phyloP scores from a whole-genome alignment of 2,797 vertebrate genomes.

The Enteromius mattozi region DNA sequence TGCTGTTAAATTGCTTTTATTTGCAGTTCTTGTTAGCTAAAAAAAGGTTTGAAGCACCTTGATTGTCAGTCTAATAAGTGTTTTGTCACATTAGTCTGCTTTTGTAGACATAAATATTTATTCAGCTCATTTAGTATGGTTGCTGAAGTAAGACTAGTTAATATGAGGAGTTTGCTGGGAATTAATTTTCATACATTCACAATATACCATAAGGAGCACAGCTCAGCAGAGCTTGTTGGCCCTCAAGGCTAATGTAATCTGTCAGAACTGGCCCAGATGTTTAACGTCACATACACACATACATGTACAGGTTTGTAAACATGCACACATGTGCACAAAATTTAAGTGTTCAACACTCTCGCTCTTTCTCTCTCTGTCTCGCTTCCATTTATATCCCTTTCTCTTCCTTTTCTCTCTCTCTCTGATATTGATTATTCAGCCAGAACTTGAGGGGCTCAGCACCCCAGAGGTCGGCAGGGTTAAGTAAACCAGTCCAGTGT shows the following conservation, averaged over 20 bases:
- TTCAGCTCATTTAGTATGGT: constrained; percentile 25
- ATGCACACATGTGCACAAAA: constrained; percentile 21
- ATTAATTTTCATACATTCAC: constrained; percentile 51
- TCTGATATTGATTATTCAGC: constrained; percentile 65
- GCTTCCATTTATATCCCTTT: not conserved
- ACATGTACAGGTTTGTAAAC: constrained; percentile 32
- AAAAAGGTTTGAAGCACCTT: not conserved
- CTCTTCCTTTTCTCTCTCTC: not conserved
- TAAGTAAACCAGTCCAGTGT: constrained; percentile 57
- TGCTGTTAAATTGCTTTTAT: not conserved
- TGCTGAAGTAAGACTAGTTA: constrained; percentile 43
- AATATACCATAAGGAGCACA: constrained; percentile 17
- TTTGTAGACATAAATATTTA: constrained; percentile 13
- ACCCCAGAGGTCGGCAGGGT: constrained; percentile 54
- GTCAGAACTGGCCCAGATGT: constrained; percentile 31
- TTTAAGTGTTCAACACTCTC: not conserved
- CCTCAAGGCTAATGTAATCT: constrained; percentile 49
- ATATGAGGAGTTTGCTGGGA: constrained; percentile 36
- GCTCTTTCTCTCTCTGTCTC: not conserved
- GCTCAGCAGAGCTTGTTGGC: constrained; percentile 33
- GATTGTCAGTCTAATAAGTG: not conserved
- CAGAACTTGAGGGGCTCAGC: constrained; percentile 64
- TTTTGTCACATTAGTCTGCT: constrained; percentile 23
- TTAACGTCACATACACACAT: constrained; percentile 46
- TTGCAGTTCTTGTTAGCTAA: not conserved